Base-by-base conservation (phyloP, 1,140 invertebrate species). In the Lerema accius region DNA sequence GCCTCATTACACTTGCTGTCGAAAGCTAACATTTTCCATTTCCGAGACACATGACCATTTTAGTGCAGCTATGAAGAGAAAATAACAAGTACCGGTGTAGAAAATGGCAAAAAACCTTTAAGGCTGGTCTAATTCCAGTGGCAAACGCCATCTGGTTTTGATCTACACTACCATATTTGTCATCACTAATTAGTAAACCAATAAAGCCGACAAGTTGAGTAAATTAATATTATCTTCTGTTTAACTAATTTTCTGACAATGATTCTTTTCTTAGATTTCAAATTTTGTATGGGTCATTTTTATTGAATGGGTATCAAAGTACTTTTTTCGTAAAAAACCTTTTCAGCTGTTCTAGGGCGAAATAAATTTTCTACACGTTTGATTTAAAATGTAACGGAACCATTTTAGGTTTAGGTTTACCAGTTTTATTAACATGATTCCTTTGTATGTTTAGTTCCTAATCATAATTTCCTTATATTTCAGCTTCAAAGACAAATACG, bases 401-500 rank as follows among this genome's bases (percentile, higher is more conserved):
- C n/a, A n/a, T n/a, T n/a, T n/a, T n/a, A n/a, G n/a, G n/a, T n/a
- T n/a, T n/a, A n/a, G n/a, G n/a, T n/a, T n/a, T n/a, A n/a, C n/a
- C n/a, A n/a, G n/a, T n/a, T n/a, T n/a, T n/a, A n/a, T n/a, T n/a
- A n/a, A n/a, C n/a, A n/a, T n/a, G n/a, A n/a, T n/a, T n/a, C n/a
- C n/a, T n/a, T n/a, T n/a, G n/a, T n/a, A n/a, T n/a, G n/a, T n/a
- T n/a, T n/a, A n/a, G n/a, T n/a, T n/a, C n/a, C n/a, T n/a, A n/a
- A n/a, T n/a, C n/a, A n/a, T n/a, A n/a, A n/a, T n/a, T n/a, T 26
- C 56, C 3, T 58, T 55, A 37, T 65, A 3, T 61, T 82, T 67
- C 76, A 89, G 82, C 11, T n/a, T 67, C 42, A 59, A 71, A 43
- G 66, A 80, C 40, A 69, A 72, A 17, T 79, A 78, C 19, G 61